Percentiles rank a stretch among this genome's conserved stretches.
Conservation (phyloP, 1,140 invertebrate species). For the Drosophila pandora region DNA sequence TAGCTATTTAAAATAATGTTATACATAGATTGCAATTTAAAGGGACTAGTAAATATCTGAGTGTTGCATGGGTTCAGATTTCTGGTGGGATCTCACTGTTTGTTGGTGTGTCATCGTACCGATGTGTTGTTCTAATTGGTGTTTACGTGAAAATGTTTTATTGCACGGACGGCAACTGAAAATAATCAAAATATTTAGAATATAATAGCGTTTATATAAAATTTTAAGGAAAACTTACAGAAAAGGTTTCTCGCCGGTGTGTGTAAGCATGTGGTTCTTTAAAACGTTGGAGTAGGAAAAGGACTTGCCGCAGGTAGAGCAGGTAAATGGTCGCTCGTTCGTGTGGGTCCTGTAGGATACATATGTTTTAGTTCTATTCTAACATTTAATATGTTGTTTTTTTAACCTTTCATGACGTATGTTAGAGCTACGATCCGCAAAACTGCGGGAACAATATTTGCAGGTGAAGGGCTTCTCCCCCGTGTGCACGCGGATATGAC, state of each 20-base stretch:
- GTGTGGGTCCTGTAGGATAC: slow-evolving; percentile 86
- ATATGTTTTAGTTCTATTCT: slow-evolving; percentile 1
- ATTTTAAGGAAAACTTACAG: slow-evolving; percentile 52
- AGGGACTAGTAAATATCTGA: slow-evolving; percentile 62
- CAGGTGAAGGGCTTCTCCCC: slow-evolving; percentile 87
- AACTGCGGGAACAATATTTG: slow-evolving; percentile 88
- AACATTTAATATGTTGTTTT: neutral
- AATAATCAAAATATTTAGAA: neutral
- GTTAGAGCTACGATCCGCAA: slow-evolving; percentile 87
- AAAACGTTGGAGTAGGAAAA: slow-evolving; percentile 88
- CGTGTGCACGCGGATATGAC: slow-evolving; percentile 78
- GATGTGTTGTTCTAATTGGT: slow-evolving; percentile 77
- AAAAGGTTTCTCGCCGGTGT: slow-evolving; percentile 81
- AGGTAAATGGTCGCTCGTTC: slow-evolving; percentile 90
- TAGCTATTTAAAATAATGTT: slow-evolving; percentile 22
- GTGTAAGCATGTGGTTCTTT: slow-evolving; percentile 85
- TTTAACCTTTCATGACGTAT: slow-evolving; percentile 86
- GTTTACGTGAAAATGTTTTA: slow-evolving; percentile 81
- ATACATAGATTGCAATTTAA: slow-evolving; percentile 27
- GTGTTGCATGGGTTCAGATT: slow-evolving; percentile 28
- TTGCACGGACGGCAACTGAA: slow-evolving; percentile 76
- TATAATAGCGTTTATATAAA: neutral
- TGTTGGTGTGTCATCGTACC: slow-evolving; percentile 80
- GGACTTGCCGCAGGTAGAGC: slow-evolving; percentile 88
- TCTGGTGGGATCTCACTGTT: slow-evolving; percentile 62